These are phyloP conservation scores for Vulpes ferrilata DNA, from an alignment of 2,113 vertebrate species.

Conservation along the genomic window DNA sequence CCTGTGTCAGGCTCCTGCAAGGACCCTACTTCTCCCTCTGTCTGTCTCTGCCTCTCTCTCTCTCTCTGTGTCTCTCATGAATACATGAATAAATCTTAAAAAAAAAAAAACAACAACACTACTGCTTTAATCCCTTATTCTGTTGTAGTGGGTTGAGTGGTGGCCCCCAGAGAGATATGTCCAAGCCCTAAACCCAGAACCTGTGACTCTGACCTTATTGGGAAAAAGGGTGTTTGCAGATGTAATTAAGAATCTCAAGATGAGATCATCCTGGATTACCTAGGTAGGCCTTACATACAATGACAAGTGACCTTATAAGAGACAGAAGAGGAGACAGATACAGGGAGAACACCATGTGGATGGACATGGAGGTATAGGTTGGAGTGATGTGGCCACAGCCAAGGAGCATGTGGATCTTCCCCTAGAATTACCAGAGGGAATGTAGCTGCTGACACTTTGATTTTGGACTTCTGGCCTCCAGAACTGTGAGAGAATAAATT, in stretches of 20 bases:
- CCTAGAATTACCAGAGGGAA: not conserved
- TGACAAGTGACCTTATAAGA: not conserved
- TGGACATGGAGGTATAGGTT: not conserved
- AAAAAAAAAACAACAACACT: no score
- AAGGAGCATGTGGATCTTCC: not conserved
- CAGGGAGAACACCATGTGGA: not conserved
- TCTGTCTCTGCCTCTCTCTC: no score
- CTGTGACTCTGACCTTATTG: not conserved
- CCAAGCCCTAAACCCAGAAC: not conserved
- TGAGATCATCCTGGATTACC: not conserved
- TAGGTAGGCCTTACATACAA: not conserved
- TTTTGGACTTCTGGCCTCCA: not conserved
- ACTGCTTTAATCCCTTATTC: not conserved
- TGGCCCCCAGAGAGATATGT: not conserved
- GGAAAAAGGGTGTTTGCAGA: not conserved
- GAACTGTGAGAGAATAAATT: not conserved
- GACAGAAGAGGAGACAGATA: not conserved
- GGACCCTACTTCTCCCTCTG: no score
- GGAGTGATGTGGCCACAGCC: not conserved
- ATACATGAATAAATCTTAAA: no score
- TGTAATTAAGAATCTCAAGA: not conserved
- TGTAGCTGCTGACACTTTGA: not conserved
- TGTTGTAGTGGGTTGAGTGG: not conserved
- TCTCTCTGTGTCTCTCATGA: no score
- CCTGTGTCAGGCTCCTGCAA: no score